Evolutionary conservation across 2,888 invertebrate species (phyloP).

Genomic region (Poecilobothrus nobilitatus): DNA sequence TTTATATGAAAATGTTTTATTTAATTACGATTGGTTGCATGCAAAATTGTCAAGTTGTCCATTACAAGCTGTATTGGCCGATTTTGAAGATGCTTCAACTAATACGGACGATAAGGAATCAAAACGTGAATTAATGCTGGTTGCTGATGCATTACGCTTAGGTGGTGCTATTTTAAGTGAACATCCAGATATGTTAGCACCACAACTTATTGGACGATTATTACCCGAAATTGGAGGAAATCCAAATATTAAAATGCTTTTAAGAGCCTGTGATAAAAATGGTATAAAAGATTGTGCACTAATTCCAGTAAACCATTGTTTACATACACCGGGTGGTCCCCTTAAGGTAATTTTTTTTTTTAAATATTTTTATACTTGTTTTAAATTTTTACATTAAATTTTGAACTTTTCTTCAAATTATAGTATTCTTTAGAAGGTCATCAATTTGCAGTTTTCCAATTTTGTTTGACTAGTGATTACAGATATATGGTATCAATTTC

Average conservation of each 20-base stretch:
- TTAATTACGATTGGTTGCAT: constrained; percentile 96
- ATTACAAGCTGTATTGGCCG: constrained; percentile 85
- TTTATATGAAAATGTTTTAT: constrained; percentile 82
- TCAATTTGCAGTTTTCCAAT: constrained; percentile 93
- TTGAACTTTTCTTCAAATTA: constrained; percentile 21
- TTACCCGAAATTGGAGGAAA: constrained; percentile 82
- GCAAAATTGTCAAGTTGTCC: constrained; percentile 94
- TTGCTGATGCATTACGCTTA: constrained; percentile 85
- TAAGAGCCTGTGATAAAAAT: constrained; percentile 83
- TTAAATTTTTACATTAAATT: neutral
- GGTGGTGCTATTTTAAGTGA: constrained; percentile 88
- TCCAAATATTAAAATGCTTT: constrained; percentile 73
- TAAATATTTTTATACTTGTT: constrained; percentile 18
- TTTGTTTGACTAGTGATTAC: constrained; percentile 79
- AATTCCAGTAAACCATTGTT: constrained; percentile 87
- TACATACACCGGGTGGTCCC: constrained; percentile 98
- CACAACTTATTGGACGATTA: constrained; percentile 84
- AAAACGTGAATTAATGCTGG: constrained; percentile 68
- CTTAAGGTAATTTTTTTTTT: constrained; percentile 58
- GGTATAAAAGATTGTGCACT: constrained; percentile 85
- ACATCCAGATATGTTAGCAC: constrained; percentile 92
- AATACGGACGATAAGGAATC: constrained; percentile 77
- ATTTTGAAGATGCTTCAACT: constrained; percentile 86
- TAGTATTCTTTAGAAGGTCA: constrained; percentile 95
- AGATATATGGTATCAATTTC: constrained; percentile 93